Evolutionary conservation across 2,113 vertebrate genomes (phyloP).

Genomic region (Daubentonia madagascariensis): DNA sequence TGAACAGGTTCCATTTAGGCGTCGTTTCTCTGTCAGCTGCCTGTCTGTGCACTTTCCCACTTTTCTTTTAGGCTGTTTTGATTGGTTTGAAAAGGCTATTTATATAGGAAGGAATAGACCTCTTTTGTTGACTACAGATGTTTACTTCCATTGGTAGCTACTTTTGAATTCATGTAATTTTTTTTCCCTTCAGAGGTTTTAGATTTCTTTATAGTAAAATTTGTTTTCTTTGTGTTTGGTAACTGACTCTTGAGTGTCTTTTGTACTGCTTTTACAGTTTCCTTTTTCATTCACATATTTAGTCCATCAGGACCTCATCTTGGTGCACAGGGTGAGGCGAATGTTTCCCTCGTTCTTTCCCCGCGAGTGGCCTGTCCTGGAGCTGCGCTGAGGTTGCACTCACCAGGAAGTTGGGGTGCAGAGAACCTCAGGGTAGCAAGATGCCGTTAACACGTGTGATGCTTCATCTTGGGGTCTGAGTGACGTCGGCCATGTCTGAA

Average conservation of each 20-base stretch:
- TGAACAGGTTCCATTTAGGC: rapidly evolving
- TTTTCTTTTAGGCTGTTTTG: not conserved
- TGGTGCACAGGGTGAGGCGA: not conserved
- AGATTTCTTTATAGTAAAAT: not conserved
- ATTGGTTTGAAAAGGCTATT: not conserved
- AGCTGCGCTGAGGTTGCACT: no score
- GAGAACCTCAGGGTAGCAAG: rapidly evolving
- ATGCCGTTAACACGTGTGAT: no score
- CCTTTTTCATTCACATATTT: not conserved
- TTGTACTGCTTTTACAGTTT: not conserved
- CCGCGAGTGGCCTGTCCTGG: not conserved
- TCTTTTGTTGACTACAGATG: not conserved
- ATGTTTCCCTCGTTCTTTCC: not conserved
- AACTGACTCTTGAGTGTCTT: not conserved
- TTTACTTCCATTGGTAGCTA: not conserved
- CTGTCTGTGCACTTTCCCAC: not conserved
- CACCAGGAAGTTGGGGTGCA: rapidly evolving
- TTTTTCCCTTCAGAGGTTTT: not conserved
- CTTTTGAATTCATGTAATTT: not conserved
- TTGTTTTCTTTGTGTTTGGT: not conserved
- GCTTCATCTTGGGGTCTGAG: not conserved
- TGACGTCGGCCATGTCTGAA: not conserved
- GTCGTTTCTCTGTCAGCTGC: no score
- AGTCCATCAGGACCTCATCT: not conserved
- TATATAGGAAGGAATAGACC: not conserved